Evolutionary conservation across 2,888 invertebrate species (phyloP).

Genomic region (Cephus runcator): DNA sequence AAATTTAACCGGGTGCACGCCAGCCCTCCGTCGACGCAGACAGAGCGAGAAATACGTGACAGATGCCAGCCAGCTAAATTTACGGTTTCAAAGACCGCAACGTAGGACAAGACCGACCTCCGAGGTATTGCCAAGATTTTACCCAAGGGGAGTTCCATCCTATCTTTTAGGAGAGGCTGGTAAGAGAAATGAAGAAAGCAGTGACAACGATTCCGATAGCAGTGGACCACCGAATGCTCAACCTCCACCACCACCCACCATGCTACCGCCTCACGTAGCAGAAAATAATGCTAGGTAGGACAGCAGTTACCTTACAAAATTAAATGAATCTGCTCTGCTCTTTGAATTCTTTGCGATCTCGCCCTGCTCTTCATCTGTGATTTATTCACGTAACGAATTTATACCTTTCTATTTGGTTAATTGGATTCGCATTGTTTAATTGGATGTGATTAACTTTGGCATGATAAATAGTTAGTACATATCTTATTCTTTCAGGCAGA

Average conservation of each 20-base stretch:
- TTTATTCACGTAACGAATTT: conserved; percentile 18
- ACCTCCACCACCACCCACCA: conserved; percentile 56
- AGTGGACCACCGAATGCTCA: conserved; percentile 46
- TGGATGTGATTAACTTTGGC: not conserved
- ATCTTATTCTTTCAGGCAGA: not conserved
- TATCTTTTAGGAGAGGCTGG: conserved; percentile 55
- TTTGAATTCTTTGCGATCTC: not conserved
- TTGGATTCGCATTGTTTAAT: not conserved
- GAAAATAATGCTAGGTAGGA: conserved; percentile 62
- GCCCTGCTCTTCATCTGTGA: not conserved
- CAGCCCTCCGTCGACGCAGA: conserved; percentile 81
- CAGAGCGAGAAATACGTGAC: conserved; percentile 86
- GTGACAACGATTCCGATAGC: conserved; percentile 61
- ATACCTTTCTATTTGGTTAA: not conserved
- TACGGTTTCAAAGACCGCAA: conserved; percentile 79
- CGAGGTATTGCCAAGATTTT: conserved; percentile 51
- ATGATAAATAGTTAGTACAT: not conserved
- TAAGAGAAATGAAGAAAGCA: conserved; percentile 59
- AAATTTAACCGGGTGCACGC: conserved; percentile 67
- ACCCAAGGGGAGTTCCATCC: conserved; percentile 59
- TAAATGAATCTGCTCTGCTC: not conserved
- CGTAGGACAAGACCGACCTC: conserved; percentile 52
- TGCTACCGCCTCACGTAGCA: conserved; percentile 57
- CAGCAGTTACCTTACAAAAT: conserved; percentile 8
- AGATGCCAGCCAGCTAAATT: conserved; percentile 84